Evolutionary conservation across 1,140 invertebrate species (phyloP), one percentile per base, ranked within the genome.

Genomic region (Hydropsyche tenuis): DNA sequence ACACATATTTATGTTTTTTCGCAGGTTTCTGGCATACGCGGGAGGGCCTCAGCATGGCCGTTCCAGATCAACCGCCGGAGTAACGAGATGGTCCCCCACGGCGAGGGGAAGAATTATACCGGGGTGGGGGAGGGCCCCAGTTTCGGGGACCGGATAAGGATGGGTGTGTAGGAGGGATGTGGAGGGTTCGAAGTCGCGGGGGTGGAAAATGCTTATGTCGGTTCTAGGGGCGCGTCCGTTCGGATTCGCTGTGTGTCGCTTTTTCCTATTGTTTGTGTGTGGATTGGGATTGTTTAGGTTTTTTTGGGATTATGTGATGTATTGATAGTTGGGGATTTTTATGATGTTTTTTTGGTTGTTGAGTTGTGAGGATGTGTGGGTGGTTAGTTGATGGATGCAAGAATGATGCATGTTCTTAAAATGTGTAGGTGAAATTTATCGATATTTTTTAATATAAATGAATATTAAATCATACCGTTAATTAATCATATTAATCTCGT

Each of bases 41-140:
- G 12, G 60, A 18, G 71, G 62, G 43, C 14, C 42, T 60, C 53
- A 72, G 60, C 27, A 72, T 65, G 75, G 72, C 53, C 65, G 75
- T 76, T 73, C 69, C 76, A 69, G 66, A 74, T 73, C 73, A 75
- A 77, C 70, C 73, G 51, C 70, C 46, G 73, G 68, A 60, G 73
- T 71, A 75, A 71, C 68, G 60, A 66, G 45, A 72, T 51, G 75
- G 73, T 69, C 45, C 18, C 42, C n/a, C 48, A 43, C 46, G 23
- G n/a, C 48, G 6, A 75, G 20, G 66, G 53, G 75, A n/a, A 48
- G 66, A 68, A 70, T 56, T 72, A 73, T 74, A 45, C 37, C 3
- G 12, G 53, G 53, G 75, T 64, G 51, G 43, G n/a, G 22, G 25
- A 63, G 22, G 53, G 11, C 30, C 60, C 14, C 5, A 5, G 6